phyloP scores from a whole-genome alignment of 2,113 vertebrate genomes.

The Ornithorhynchus anatinus region DNA sequence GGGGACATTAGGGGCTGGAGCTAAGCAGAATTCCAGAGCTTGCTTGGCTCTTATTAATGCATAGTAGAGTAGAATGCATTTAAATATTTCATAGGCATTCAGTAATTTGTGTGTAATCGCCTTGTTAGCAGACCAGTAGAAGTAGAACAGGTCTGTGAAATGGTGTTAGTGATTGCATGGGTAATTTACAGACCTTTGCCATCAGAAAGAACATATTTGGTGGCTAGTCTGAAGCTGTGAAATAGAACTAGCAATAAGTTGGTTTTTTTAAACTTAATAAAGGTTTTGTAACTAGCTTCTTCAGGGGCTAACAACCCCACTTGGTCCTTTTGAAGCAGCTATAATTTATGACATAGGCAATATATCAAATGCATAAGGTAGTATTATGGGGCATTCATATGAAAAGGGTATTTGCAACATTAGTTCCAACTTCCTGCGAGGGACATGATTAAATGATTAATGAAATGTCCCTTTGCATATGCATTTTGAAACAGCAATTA shows the following conservation, averaged over 20 bases:
- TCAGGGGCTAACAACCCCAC: slow-evolving; percentile 86
- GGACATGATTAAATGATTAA: slow-evolving; percentile 99
- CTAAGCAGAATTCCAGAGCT: slow-evolving; percentile 88
- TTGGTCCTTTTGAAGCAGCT: slow-evolving; percentile 94
- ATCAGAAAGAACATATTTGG: slow-evolving; percentile 76
- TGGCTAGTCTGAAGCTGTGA: slow-evolving; percentile 77
- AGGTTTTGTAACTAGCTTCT: slow-evolving; percentile 90
- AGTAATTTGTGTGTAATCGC: slow-evolving; percentile 96
- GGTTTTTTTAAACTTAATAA: slow-evolving; percentile 87
- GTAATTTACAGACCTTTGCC: slow-evolving; percentile 86
- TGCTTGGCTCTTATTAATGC: slow-evolving; percentile 96
- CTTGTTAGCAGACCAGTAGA: slow-evolving; percentile 91
- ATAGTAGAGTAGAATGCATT: slow-evolving; percentile 92
- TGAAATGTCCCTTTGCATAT: slow-evolving; percentile 98
- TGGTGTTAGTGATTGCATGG: slow-evolving; percentile 83
- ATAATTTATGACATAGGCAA: slow-evolving; percentile 99
- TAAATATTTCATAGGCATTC: slow-evolving; percentile 96
- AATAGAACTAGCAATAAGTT: slow-evolving; percentile 83
- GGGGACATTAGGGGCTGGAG: slow-evolving; percentile 87
- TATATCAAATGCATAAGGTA: slow-evolving; percentile 99
- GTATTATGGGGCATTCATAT: slow-evolving; percentile 98
- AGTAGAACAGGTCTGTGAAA: slow-evolving; percentile 84
- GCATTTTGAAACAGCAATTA: slow-evolving; percentile 99
- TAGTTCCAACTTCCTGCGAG: slow-evolving; percentile 99
- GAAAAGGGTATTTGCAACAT: slow-evolving; percentile 99